Percentiles rank a stretch among this genome's conserved stretches.
phyloP scores from a whole-genome alignment of 1,140 invertebrate genomes.

The Proctacanthus coquilletti region DNA sequence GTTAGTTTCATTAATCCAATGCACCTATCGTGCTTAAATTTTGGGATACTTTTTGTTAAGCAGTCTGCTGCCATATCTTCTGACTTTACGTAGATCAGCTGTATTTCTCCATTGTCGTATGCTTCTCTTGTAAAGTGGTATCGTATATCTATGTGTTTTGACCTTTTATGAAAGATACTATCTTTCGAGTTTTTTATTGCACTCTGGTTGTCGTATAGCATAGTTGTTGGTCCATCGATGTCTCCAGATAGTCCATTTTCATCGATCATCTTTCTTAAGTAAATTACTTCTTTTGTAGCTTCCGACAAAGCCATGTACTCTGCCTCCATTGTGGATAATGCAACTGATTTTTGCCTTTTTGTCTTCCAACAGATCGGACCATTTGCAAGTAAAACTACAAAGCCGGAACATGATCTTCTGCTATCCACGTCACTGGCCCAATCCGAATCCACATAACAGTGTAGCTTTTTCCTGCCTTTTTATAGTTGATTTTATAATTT shows the following conservation, averaged over 20 bases:
- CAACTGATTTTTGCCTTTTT: slow-evolving; percentile 4
- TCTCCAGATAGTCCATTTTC: background rate
- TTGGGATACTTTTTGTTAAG: slow-evolving; percentile 6
- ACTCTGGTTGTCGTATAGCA: slow-evolving; percentile 4
- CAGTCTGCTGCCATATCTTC: slow-evolving; percentile 5
- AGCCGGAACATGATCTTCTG: slow-evolving; percentile 6
- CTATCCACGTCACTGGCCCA: slow-evolving; percentile 7
- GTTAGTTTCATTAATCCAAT: no score
- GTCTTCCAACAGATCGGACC: slow-evolving; percentile 5
- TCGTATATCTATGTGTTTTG: slow-evolving; percentile 6
- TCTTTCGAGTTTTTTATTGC: slow-evolving; percentile 4
- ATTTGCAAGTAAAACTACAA: slow-evolving; percentile 6
- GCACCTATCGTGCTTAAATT: slow-evolving; percentile 3
- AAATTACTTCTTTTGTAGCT: slow-evolving; percentile 6
- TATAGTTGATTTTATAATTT: no score
- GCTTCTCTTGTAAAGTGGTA: slow-evolving; percentile 3
- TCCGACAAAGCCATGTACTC: slow-evolving; percentile 6
- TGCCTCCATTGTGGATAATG: no score
- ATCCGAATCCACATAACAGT: slow-evolving; percentile 6
- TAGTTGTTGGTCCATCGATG: background rate
- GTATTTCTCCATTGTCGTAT: slow-evolving; percentile 1
- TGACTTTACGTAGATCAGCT: slow-evolving; percentile 4
- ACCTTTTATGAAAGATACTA: slow-evolving; percentile 1
- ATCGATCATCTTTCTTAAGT: no score
- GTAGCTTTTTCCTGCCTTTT: no score